Conservation (phyloP, 2,113 vertebrate species). For the Pterocles gutturalis region DNA sequence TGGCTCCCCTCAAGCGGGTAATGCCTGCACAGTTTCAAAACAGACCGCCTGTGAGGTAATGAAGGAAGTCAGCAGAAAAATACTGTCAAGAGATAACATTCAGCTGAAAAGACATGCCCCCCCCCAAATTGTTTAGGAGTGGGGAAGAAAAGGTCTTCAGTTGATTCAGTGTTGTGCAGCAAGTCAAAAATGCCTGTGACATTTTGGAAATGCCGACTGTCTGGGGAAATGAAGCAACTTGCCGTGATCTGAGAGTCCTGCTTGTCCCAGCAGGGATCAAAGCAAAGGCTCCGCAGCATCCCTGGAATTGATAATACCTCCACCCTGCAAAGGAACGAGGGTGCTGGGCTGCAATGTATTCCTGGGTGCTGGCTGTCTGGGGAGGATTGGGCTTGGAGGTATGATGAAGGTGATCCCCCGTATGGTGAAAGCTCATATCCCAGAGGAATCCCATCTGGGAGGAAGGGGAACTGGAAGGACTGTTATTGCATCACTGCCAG, state of each 20-base stretch:
- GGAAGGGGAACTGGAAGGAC: not conserved
- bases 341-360: not conserved
- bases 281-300: not conserved
- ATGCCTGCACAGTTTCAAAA: not conserved
- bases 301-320: not conserved
- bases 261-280: not conserved
- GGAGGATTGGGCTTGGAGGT: not conserved
- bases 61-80: not conserved
- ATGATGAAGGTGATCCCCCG: not conserved
- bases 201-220: slow-evolving; percentile 49
- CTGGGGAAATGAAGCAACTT: slow-evolving; percentile 20
- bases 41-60: not conserved
- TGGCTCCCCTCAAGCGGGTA: not conserved
- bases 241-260: not conserved
- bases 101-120: not conserved
- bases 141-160: not conserved
- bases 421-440: not conserved
- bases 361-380: not conserved
- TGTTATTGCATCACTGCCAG: not conserved
- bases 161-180: not conserved
- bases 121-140: not conserved
- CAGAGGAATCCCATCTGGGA: not conserved
- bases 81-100: not conserved
- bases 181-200: not conserved
- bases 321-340: not conserved